These are phyloP conservation scores for Rhadina sibilatrix DNA, from an alignment of 2,113 vertebrate genomes.

Conservation along the genomic window DNA sequence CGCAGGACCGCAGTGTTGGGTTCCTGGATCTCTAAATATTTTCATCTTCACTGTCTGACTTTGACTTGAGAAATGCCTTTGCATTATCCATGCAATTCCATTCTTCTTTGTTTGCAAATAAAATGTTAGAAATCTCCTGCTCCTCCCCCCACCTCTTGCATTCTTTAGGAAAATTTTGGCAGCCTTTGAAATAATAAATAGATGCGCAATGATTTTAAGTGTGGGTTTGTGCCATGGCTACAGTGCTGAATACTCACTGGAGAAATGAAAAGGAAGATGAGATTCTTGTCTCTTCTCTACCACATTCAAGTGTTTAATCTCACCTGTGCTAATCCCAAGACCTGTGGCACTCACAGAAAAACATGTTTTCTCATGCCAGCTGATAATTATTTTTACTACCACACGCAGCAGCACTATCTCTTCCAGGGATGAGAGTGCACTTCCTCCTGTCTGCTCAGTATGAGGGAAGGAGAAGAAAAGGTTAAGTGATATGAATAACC, in stretches of 20 bases:
- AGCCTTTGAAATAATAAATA: not conserved
- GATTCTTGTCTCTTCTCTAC: not conserved
- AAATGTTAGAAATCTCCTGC: not conserved
- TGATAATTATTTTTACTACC: not conserved
- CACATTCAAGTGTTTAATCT: not conserved
- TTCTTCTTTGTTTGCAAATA: not conserved
- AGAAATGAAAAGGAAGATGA: not conserved
- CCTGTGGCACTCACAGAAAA: not conserved
- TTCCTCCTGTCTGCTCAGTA: not conserved
- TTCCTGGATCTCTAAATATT: not conserved
- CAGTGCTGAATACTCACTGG: not conserved
- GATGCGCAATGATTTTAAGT: not conserved
- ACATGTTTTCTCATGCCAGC: not conserved
- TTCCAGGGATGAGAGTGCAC: not conserved
- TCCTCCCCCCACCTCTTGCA: not conserved
- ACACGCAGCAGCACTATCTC: not conserved
- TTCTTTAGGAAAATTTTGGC: slow-evolving; percentile 5
- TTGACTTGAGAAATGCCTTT: not conserved
- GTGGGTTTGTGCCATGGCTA: not conserved
- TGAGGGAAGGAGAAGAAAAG: not conserved
- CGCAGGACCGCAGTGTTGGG: not conserved
- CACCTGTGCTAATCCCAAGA: not conserved
- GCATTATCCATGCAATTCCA: not conserved
- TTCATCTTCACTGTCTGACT: not conserved
- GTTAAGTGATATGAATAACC: not conserved